Evolutionary conservation across 1,140 invertebrate species (phyloP).

Genomic region (Goniozus legneri): DNA sequence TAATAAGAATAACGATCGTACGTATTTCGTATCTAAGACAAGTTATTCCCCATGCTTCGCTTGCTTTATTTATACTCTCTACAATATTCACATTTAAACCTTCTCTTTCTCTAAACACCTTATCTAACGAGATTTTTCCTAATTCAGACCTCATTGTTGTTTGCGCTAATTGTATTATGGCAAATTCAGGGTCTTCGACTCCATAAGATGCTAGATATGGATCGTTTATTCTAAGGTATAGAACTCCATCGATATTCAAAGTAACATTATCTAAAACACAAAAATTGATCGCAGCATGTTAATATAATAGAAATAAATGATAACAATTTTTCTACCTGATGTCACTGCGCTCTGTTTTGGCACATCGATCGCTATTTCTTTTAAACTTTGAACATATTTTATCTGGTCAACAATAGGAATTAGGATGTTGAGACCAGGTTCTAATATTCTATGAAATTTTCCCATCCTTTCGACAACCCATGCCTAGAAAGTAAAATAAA

Average conservation of each 20-base stretch:
- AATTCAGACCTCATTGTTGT: conserved; percentile 99
- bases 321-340: conserved; percentile 65
- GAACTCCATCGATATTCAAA: conserved; percentile 93
- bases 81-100: conserved; percentile 95
- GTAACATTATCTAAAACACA: conserved; percentile 88
- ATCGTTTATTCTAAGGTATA: conserved; percentile 92
- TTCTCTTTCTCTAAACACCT: conserved; percentile 95
- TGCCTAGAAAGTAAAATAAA: conserved; percentile 60
- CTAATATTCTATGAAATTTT: conserved; percentile 87
- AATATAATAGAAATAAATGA: conserved; percentile 6
- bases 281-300: conserved; percentile 6
- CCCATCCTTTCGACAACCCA: conserved; percentile 99
- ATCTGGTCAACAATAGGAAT: conserved; percentile 91
- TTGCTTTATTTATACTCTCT: conserved; percentile 95
- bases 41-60: conserved; percentile 96
- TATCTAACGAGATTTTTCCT: conserved; percentile 97
- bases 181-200: conserved; percentile 99
- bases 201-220: conserved; percentile 95
- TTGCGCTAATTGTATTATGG: conserved; percentile 97
- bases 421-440: conserved; percentile 92
- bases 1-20: conserved; percentile 61
- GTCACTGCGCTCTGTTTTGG: conserved; percentile 98
- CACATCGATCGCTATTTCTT: conserved; percentile 99
- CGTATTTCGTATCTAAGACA: conserved; percentile 98
- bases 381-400: conserved; percentile 97